A percentile compares a stretch with the other conserved stretches of the same genome.
Evolutionary conservation across 1,140 invertebrate genomes (phyloP).

Genomic region (Manduca sexta): DNA sequence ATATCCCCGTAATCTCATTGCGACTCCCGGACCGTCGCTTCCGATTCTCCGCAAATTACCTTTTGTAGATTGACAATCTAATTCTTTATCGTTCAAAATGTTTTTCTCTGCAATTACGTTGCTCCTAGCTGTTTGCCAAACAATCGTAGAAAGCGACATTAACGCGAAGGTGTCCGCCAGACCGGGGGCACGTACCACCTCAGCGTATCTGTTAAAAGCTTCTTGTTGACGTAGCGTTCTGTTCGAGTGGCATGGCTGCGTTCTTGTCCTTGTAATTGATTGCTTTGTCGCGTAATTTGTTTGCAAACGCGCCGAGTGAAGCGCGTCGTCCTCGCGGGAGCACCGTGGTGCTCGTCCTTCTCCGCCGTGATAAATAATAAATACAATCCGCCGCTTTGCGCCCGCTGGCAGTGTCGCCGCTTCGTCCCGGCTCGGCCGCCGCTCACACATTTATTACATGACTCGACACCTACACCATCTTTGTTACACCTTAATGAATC

Average conservation of each 20-base stretch:
- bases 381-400: conserved; percentile 27
- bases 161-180: conserved; percentile 36
- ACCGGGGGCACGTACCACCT: conserved; percentile 40
- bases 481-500: conserved; percentile 19
- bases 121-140: conserved; percentile 30
- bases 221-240: conserved; percentile 69
- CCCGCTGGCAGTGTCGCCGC: neutral
- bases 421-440: conserved; percentile 14
- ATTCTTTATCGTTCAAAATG: conserved; percentile 50
- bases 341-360: conserved; percentile 32
- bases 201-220: conserved; percentile 61
- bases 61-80: conserved; percentile 62
- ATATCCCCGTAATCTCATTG: conserved; percentile 66
- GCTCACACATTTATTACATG: conserved; percentile 8
- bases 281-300: conserved; percentile 73
- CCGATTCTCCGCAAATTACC: conserved; percentile 59
- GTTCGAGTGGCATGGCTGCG: conserved; percentile 55
- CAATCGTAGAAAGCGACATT: conserved; percentile 34
- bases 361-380: conserved; percentile 60
- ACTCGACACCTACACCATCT: conserved; percentile 31
- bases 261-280: conserved; percentile 69
- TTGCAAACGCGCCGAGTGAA: conserved; percentile 49
- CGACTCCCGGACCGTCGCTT: conserved; percentile 54
- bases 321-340: conserved; percentile 54
- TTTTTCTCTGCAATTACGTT: conserved; percentile 44